phyloP scores from a whole-genome alignment of 2,797 vertebrate species.

The Tarsius wallacei region DNA sequence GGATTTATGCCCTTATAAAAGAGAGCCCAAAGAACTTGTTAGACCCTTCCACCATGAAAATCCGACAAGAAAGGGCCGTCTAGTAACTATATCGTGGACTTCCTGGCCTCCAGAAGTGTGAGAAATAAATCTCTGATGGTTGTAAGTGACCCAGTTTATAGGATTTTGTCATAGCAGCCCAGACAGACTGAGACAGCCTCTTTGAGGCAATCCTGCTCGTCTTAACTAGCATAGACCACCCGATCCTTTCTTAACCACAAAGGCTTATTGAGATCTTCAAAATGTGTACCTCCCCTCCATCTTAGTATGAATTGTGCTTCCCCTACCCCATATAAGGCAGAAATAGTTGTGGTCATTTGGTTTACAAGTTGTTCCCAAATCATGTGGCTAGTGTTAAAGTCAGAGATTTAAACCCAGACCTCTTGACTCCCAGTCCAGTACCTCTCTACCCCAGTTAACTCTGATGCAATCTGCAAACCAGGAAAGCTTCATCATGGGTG shows the following conservation, averaged over 20 bases:
- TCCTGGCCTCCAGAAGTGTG: background rate
- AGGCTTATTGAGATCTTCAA: background rate
- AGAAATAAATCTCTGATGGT: background rate
- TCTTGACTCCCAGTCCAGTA: background rate
- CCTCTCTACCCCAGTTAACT: background rate
- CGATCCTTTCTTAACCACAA: background rate
- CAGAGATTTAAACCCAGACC: background rate
- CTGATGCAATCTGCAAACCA: background rate
- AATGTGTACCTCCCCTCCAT: background rate
- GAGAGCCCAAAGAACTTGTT: background rate
- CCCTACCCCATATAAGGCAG: background rate
- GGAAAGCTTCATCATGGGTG: background rate
- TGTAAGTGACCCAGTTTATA: background rate
- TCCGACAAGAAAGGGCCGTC: too few species aligned
- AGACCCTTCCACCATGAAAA: background rate
- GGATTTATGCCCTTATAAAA: background rate
- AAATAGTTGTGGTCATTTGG: background rate
- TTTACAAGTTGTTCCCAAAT: background rate
- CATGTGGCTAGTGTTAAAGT: background rate
- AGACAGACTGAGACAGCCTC: background rate
- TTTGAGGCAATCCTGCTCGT: background rate
- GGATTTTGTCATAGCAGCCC: background rate
- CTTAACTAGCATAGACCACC: background rate
- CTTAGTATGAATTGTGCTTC: background rate
- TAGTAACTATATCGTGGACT: background rate